Evolutionary conservation across 2,888 invertebrate species (phyloP).

Genomic region (Panorpa germanica): DNA sequence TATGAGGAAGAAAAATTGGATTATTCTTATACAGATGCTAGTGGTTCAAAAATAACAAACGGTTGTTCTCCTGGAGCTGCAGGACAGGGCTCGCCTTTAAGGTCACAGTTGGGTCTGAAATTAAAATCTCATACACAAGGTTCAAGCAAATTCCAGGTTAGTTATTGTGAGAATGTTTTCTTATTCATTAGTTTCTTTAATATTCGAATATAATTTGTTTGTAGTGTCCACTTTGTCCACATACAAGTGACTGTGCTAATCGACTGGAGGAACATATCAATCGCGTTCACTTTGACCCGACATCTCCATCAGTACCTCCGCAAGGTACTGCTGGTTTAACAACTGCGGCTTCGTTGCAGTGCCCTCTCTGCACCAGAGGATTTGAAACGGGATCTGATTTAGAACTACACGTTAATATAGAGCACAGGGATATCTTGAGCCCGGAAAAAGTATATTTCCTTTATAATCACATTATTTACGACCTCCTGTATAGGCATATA

Average conservation of each 20-base stretch:
- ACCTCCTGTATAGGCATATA: conserved; percentile 2
- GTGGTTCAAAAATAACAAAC: conserved; percentile 13
- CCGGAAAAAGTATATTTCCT: conserved; percentile 15
- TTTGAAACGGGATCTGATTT: conserved; percentile 59
- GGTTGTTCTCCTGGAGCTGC: conserved; percentile 21
- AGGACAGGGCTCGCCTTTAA: conserved; percentile 54
- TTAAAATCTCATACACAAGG: conserved; percentile 35
- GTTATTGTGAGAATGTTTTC: conserved; percentile 4
- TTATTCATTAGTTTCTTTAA: not conserved
- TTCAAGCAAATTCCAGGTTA: conserved; percentile 12
- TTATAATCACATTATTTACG: not conserved
- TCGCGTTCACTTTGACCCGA: conserved; percentile 48
- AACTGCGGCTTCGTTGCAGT: conserved; percentile 38
- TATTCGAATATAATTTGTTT: conserved; percentile 15
- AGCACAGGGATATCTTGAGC: conserved; percentile 30
- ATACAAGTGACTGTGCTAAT: conserved; percentile 50
- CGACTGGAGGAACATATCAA: conserved; percentile 70
- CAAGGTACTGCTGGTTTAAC: conserved; percentile 20
- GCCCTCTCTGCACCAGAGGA: conserved; percentile 58
- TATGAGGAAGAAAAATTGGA: too few species aligned
- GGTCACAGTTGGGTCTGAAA: conserved; percentile 50
- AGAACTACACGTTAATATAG: conserved; percentile 71
- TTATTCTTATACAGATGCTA: conserved; percentile 10
- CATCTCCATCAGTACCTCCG: conserved; percentile 21
- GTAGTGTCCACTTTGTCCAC: conserved; percentile 61